A percentile compares a stretch with the other conserved stretches of the same genome.
Evolutionary conservation across 2,797 vertebrate species (phyloP).

Genomic region (Tapirus indicus): DNA sequence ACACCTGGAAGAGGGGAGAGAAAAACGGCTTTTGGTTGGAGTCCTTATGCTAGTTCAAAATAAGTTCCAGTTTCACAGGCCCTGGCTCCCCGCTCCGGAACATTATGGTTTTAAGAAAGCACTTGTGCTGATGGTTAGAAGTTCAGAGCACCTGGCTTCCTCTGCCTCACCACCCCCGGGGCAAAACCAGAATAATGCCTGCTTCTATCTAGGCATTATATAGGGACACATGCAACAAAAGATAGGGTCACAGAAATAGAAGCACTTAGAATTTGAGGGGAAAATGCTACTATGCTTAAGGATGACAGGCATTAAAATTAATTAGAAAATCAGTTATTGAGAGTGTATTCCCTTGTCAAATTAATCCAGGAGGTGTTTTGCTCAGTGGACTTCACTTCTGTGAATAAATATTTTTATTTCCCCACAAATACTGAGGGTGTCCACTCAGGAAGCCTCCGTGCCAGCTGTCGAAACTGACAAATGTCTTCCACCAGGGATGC

Average conservation of each 20-base stretch:
- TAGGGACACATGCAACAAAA: not conserved
- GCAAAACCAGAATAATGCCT: not conserved
- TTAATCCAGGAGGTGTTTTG: not conserved
- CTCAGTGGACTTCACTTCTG: not conserved
- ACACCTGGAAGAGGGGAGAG: conserved; percentile 87
- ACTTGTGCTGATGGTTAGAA: not conserved
- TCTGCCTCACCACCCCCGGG: not conserved
- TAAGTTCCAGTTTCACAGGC: not conserved
- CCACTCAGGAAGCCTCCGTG: not conserved
- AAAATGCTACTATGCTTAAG: not conserved
- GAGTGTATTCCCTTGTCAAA: not conserved
- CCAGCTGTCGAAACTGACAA: not conserved
- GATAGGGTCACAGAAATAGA: not conserved
- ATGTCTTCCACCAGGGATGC: not conserved
- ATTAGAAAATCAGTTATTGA: not conserved
- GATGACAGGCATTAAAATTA: not conserved
- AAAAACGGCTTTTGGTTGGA: not conserved
- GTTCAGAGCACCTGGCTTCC: not conserved
- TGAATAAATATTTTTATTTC: not conserved
- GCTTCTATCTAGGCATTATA: not conserved
- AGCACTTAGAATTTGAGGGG: not conserved
- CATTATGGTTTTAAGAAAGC: not conserved
- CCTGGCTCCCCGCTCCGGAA: not conserved
- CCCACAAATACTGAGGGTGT: not conserved
- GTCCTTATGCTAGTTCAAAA: not conserved